Evolutionary conservation across 2,113 vertebrate species (phyloP).

Genomic region (Phocoena sinus): DNA sequence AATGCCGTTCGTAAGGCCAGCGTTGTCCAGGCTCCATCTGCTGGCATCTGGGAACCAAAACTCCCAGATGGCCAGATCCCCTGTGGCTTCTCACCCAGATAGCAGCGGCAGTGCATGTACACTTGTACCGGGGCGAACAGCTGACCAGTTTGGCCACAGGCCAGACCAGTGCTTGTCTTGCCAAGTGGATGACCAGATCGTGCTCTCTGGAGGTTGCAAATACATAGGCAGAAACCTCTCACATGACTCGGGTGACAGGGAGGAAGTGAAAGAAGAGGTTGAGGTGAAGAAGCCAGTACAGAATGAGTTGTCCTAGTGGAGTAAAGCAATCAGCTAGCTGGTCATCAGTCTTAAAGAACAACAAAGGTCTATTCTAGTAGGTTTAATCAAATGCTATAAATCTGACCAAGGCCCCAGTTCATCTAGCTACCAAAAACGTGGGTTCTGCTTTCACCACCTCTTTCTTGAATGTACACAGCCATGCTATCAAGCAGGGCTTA

Average conservation of each 20-base stretch:
- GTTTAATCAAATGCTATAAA: neutral
- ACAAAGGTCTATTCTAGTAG: neutral
- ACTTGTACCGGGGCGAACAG: neutral
- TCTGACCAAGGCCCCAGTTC: neutral
- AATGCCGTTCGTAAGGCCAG: neutral
- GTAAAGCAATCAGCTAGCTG: neutral
- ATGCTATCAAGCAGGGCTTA: neutral
- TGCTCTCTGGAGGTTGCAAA: neutral
- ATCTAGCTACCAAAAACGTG: neutral
- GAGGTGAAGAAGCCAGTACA: neutral
- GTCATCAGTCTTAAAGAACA: neutral
- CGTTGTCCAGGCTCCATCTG: neutral
- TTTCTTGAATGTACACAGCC: neutral
- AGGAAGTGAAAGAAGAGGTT: neutral
- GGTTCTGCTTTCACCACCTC: neutral
- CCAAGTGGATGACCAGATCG: neutral
- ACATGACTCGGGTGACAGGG: neutral
- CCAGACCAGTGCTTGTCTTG: neutral
- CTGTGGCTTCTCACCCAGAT: neutral
- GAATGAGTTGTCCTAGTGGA: neutral
- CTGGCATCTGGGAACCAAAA: neutral
- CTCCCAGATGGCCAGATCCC: neutral
- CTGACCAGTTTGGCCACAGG: neutral
- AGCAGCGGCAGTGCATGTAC: neutral
- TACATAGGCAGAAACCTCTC: neutral